Evolutionary conservation across 1,140 invertebrate species (phyloP), one percentile per base, ranked within the genome.

Genomic region (Drosophila navojoa): DNA sequence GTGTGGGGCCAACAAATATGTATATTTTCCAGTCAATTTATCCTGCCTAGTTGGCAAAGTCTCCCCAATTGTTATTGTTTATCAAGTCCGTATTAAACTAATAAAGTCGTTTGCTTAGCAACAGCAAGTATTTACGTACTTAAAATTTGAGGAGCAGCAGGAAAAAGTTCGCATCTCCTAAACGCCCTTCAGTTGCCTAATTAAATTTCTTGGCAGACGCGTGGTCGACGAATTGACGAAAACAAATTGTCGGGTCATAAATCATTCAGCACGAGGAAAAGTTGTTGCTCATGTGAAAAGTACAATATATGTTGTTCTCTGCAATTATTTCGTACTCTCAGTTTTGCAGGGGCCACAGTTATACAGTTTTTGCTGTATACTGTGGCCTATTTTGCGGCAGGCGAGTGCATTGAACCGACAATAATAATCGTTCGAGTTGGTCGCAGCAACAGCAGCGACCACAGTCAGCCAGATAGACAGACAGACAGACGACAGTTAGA

Each of bases 391-490:
- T 84, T 87, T 71, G 81, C 19, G 81, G 77, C 74, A 49, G 81
- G 63, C 29, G 75, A 86, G 81, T 85, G 71, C 81, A 85, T 75
- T 85, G 81, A 85, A 85, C 81, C 75, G 86, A 78, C 85, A 77
- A 85, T 62, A 82, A 76, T 73, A 69, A 68, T 71, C 57, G 35
- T 60, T 60, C 32, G 58, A 81, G 59, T 64, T 75, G 79, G 53
- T 13, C 29, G 47, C 45, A 58, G 27, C 62, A 64, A 38, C 38
- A 54, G 45, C 25, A 57, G 15, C 22, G 38, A 63, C 50, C 40
- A 40, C 19, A 70, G 38, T 11, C 42, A 16, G 42, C 29, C 29
- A 45, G 62, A 44, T 35, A 45, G 62, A 44, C 40, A 47, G 49
- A 9, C 63, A 50, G 61, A 15, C 57, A 60, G 66, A 52, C 15